These are phyloP conservation scores for Lithophane ornitopus DNA, from an alignment of 2,888 invertebrate species.

Conservation along the genomic window DNA sequence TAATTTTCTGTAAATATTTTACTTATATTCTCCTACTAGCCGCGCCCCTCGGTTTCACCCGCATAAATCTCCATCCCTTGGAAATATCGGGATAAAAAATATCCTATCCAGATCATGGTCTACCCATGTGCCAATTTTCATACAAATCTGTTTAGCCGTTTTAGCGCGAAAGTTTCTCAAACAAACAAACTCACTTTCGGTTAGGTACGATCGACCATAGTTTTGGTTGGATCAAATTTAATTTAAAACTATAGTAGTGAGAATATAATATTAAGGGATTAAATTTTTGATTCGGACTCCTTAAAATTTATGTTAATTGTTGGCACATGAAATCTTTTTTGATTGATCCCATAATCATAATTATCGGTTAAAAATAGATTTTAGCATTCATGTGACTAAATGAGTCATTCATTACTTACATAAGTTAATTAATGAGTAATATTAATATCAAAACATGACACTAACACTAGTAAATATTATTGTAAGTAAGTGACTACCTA, in stretches of 20 bases:
- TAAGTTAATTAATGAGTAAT: conserved; percentile 26
- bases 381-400: background rate
- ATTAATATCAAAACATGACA: background rate
- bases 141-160: too few relatives aligned
- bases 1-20: conserved; percentile 35
- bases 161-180: too few relatives aligned
- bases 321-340: background rate
- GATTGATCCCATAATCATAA: background rate
- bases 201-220: too few relatives aligned
- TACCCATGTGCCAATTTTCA: too few relatives aligned
- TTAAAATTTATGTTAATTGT: background rate
- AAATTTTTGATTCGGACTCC: background rate
- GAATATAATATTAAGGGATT: background rate
- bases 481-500: background rate
- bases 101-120: too few relatives aligned
- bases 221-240: too few relatives aligned
- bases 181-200: too few relatives aligned
- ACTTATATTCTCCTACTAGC: background rate
- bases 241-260: too few relatives aligned
- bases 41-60: too few relatives aligned
- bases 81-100: too few relatives aligned
- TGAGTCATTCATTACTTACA: conserved; percentile 24
- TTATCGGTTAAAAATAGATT: conserved; percentile 19
- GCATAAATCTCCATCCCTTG: too few relatives aligned
- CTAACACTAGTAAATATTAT: conserved; percentile 18